These are phyloP conservation scores for Leptodirus hochenwartii DNA, from an alignment of 2,888 invertebrate species.

Conservation along the genomic window DNA sequence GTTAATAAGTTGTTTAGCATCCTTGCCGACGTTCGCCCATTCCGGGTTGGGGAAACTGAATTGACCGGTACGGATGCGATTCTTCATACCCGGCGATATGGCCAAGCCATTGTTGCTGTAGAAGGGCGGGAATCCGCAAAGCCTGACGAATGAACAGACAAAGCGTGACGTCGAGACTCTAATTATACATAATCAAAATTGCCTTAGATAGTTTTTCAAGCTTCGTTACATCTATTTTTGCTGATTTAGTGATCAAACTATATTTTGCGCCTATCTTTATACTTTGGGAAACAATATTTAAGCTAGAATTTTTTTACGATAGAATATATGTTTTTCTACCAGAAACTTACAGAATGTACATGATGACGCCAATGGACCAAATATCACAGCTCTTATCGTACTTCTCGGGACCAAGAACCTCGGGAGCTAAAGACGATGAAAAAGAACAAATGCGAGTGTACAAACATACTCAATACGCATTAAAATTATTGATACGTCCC, in stretches of 20 bases:
- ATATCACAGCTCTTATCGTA: constrained; percentile 99
- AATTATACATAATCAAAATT: constrained; percentile 7
- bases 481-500: too few relatives aligned
- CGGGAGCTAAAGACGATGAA: constrained; percentile 22
- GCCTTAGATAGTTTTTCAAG: constrained; percentile 4
- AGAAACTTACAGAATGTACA: constrained; percentile 80
- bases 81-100: constrained; percentile 99
- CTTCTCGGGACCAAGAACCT: constrained; percentile 91
- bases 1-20: constrained; percentile 89
- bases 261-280: too few relatives aligned
- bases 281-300: too few relatives aligned
- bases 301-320: not conserved
- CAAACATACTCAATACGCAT: too few relatives aligned
- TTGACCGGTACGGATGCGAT: constrained; percentile 84
- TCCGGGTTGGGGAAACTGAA: constrained; percentile 95
- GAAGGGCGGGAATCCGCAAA: constrained; percentile 98
- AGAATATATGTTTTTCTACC: too few relatives aligned
- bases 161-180: too few relatives aligned
- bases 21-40: constrained; percentile 85
- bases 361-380: constrained; percentile 97
- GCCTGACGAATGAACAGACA: too few relatives aligned
- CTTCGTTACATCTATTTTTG: too few relatives aligned
- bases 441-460: constrained; percentile 6
- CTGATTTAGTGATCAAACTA: too few relatives aligned
- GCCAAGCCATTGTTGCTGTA: constrained; percentile 95